phyloP scores from a whole-genome alignment of 2,797 vertebrate genomes.

The Esox masquinongy region DNA sequence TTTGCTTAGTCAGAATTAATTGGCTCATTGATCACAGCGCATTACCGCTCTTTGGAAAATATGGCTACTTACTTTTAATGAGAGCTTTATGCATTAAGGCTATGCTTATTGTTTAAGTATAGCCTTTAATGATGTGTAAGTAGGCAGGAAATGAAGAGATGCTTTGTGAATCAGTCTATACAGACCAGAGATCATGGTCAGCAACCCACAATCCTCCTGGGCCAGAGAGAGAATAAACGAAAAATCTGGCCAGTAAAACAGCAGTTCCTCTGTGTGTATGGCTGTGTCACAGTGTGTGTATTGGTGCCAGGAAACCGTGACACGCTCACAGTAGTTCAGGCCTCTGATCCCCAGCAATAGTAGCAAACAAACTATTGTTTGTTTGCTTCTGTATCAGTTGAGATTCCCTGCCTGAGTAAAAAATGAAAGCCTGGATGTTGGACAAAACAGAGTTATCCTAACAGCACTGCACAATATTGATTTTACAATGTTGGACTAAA shows the following conservation, averaged over 20 bases:
- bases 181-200: slow-evolving; percentile 41
- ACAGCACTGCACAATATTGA: background rate
- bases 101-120: background rate
- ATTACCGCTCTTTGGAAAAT: background rate
- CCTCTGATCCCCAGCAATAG: slow-evolving; percentile 22
- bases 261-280: slow-evolving; percentile 37
- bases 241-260: slow-evolving; percentile 30
- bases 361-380: slow-evolving; percentile 43
- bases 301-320: slow-evolving; percentile 35
- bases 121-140: background rate
- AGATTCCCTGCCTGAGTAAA: background rate
- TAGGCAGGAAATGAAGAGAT: background rate
- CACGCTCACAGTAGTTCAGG: slow-evolving; percentile 28
- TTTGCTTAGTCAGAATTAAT: slow-evolving; percentile 23
- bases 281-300: slow-evolving; percentile 3
- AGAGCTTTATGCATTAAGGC: background rate
- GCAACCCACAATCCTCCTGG: slow-evolving; percentile 39
- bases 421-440: too few relatives aligned
- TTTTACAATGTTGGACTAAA: too few relatives aligned
- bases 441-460: background rate
- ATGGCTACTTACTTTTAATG: background rate
- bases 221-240: slow-evolving; percentile 33
- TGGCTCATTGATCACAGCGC: slow-evolving; percentile 9
- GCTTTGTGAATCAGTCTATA: slow-evolving; percentile 10
- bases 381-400: background rate